Percentiles rank a stretch among this genome's conserved stretches.
These are phyloP conservation scores for Anticlea derivata DNA, from an alignment of 2,888 invertebrate genomes.

Conservation along the genomic window DNA sequence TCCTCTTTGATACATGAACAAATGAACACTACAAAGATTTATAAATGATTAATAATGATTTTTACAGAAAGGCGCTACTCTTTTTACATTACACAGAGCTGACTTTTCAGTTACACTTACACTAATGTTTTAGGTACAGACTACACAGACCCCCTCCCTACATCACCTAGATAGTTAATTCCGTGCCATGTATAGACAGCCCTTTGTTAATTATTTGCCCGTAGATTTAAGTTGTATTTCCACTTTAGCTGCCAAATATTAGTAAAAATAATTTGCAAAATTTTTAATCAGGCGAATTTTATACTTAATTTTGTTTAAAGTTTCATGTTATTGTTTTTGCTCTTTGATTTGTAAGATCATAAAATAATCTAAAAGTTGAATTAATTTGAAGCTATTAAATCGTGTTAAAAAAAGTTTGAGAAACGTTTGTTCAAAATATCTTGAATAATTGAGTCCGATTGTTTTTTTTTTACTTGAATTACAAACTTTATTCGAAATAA, in stretches of 20 bases:
- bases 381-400: neutral
- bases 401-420: neutral
- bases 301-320: neutral
- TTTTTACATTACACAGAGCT: conserved; percentile 46
- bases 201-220: conserved; percentile 19
- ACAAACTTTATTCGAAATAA: no score
- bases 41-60: conserved; percentile 24
- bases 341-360: conserved; percentile 1
- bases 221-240: conserved; percentile 24
- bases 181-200: conserved; percentile 46
- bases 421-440: neutral
- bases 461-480: no score
- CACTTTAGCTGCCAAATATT: conserved; percentile 33
- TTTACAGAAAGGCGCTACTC: conserved; percentile 40
- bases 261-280: neutral
- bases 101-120: conserved; percentile 61
- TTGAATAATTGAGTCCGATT: no score
- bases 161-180: conserved; percentile 55
- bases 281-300: no score
- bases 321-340: conserved; percentile 1
- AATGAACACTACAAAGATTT: conserved; percentile 28
- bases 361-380: neutral
- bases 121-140: conserved; percentile 57
- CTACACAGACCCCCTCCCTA: conserved; percentile 58
- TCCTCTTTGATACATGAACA: conserved; percentile 35